Evolutionary conservation across 1,140 invertebrate genomes (phyloP).

Genomic region (Drosophila trapezifrons): DNA sequence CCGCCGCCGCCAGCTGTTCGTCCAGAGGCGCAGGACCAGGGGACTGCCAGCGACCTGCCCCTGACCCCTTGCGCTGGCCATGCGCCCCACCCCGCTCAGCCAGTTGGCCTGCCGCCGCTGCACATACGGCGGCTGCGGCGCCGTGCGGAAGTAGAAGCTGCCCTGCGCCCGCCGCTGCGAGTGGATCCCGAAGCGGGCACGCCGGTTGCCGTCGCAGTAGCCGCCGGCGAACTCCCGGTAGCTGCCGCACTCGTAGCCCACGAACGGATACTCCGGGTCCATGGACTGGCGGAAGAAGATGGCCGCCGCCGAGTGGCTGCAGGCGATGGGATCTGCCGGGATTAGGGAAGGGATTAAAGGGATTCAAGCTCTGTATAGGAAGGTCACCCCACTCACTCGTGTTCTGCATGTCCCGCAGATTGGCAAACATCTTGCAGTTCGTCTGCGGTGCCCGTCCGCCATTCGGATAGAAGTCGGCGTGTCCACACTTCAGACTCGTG

Average conservation of each 20-base stretch:
- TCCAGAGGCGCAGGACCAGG: constrained; percentile 30
- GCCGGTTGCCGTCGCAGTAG: constrained; percentile 54
- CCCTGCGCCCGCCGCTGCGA: constrained; percentile 59
- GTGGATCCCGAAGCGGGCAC: constrained; percentile 77
- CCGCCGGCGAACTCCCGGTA: constrained; percentile 87
- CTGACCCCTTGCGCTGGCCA: background rate
- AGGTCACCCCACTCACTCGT: constrained; percentile 50
- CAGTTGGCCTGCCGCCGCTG: constrained; percentile 33
- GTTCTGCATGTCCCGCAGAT: constrained; percentile 71
- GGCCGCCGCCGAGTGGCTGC: constrained; percentile 89
- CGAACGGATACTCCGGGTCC: constrained; percentile 85
- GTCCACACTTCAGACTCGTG: constrained; percentile 89
- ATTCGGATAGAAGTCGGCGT: constrained; percentile 95
- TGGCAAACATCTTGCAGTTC: constrained; percentile 87
- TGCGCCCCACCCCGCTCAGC: constrained; percentile 27
- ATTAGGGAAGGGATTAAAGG: background rate
- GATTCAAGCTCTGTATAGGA: background rate
- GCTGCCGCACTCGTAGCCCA: constrained; percentile 86
- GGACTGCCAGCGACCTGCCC: background rate
- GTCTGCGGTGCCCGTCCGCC: constrained; percentile 91
- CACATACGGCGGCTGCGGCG: constrained; percentile 67
- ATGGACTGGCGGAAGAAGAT: constrained; percentile 89
- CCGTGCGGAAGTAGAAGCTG: constrained; percentile 73
- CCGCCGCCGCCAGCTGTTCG: constrained; percentile 25
- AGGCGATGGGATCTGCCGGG: constrained; percentile 86